phyloP scores from a whole-genome alignment of 2,888 invertebrate genomes.

The Octodonta nipae region DNA sequence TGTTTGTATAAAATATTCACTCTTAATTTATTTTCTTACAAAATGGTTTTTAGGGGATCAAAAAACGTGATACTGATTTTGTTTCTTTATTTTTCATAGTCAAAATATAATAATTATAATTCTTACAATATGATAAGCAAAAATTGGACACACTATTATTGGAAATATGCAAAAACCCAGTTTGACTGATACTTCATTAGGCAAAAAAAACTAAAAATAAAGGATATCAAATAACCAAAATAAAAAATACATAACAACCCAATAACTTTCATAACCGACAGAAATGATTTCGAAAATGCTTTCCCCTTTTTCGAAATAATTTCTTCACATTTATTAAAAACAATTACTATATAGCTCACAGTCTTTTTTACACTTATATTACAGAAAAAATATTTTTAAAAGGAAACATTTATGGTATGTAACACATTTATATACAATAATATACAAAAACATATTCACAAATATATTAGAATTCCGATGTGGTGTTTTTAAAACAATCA shows the following conservation, averaged over 20 bases:
- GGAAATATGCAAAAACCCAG: slow-evolving; percentile 18
- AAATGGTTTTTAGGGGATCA: too few relatives aligned
- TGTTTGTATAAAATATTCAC: too few relatives aligned
- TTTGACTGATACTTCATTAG: slow-evolving; percentile 14
- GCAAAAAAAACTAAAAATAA: slow-evolving; percentile 12
- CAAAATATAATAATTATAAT: slow-evolving; percentile 30
- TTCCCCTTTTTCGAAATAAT: not conserved
- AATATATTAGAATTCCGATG: slow-evolving; percentile 9
- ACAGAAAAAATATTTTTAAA: slow-evolving; percentile 18
- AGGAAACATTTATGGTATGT: slow-evolving; percentile 23
- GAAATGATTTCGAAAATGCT: too few relatives aligned
- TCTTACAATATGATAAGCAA: slow-evolving; percentile 29
- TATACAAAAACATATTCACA: slow-evolving; percentile 20
- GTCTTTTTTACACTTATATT: slow-evolving; percentile 24
- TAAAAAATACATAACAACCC: too few relatives aligned
- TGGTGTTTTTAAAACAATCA: too few relatives aligned
- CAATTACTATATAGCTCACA: slow-evolving; percentile 19
- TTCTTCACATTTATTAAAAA: slow-evolving; percentile 4
- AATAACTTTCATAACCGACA: too few relatives aligned
- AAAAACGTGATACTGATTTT: too few relatives aligned
- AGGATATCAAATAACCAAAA: slow-evolving; percentile 6
- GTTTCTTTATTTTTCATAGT: slow-evolving; percentile 27
- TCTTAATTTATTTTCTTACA: too few relatives aligned
- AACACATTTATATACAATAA: slow-evolving; percentile 27
- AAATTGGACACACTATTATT: slow-evolving; percentile 30